These are phyloP conservation scores for Acrossocheilus fasciatus DNA, from an alignment of 2,797 vertebrate genomes.

Conservation along the genomic window DNA sequence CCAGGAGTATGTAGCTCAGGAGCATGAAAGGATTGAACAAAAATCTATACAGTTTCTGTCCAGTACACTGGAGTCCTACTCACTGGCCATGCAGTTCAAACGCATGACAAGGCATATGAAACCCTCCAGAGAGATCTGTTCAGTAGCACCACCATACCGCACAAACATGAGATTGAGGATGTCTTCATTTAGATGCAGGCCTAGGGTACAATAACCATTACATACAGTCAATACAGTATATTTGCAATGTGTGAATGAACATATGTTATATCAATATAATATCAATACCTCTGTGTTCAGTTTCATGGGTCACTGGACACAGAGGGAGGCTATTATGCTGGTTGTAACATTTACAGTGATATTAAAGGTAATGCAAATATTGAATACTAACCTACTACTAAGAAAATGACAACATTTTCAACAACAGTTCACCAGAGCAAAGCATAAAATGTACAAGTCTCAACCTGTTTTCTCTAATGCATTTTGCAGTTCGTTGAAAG, in stretches of 20 bases:
- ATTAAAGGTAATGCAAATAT: not conserved
- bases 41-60: not conserved
- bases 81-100: conserved; percentile 81
- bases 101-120: conserved; percentile 83
- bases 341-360: not conserved
- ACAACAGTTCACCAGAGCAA: not conserved
- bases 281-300: not conserved
- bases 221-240: not conserved
- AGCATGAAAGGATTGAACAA: not conserved
- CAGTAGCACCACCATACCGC: conserved; percentile 74
- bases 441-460: not conserved
- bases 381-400: not conserved
- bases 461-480: conserved; percentile 54
- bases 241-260: not conserved
- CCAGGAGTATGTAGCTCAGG: too few species aligned
- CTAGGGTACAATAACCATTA: conserved; percentile 55
- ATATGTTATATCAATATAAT: not conserved
- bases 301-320: not conserved
- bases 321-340: not conserved
- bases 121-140: conserved; percentile 79
- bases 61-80: conserved; percentile 62
- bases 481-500: conserved; percentile 66
- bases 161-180: conserved; percentile 75
- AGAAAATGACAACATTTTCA: not conserved
- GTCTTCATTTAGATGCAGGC: conserved; percentile 56